Percentiles rank a stretch among this genome's conserved stretches.
phyloP scores from a whole-genome alignment of 2,888 invertebrate species.

The Beris morrisii region DNA sequence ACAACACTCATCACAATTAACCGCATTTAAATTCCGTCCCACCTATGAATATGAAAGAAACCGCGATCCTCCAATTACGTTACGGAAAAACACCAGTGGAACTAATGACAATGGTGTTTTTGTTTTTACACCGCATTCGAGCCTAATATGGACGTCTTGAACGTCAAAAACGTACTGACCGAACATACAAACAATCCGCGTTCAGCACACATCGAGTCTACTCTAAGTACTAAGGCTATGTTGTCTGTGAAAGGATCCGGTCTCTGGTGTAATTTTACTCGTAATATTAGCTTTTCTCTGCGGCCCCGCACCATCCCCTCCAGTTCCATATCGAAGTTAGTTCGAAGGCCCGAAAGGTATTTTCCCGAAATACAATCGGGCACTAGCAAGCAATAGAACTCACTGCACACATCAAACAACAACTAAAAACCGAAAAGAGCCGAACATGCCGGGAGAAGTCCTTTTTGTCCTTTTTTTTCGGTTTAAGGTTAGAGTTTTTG shows the following conservation, averaged over 20 bases:
- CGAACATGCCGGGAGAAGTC: too few species aligned
- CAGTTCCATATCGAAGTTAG: constrained; percentile 16
- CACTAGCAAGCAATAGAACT: not conserved
- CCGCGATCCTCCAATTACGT: constrained; percentile 2
- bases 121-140: constrained; percentile 14
- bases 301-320: not conserved
- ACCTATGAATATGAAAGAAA: not conserved
- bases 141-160: constrained; percentile 21
- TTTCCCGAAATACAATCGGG: constrained; percentile 20
- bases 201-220: constrained; percentile 35
- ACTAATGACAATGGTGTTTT: not conserved
- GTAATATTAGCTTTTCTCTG: constrained; percentile 24
- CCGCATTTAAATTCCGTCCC: not conserved
- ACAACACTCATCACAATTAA: constrained; percentile 9
- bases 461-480: too few species aligned
- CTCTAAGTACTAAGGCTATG: constrained; percentile 35
- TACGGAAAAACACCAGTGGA: constrained; percentile 27
- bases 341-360: constrained; percentile 31
- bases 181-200: constrained; percentile 9
- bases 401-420: not conserved
- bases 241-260: constrained; percentile 28
- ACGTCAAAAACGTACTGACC: constrained; percentile 30
- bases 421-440: too few species aligned
- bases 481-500: too few species aligned
- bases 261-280: constrained; percentile 37